Evolutionary conservation across 1,140 invertebrate species (phyloP), one percentile per base, ranked within the genome.

Genomic region (Diploscapter pachys): DNA sequence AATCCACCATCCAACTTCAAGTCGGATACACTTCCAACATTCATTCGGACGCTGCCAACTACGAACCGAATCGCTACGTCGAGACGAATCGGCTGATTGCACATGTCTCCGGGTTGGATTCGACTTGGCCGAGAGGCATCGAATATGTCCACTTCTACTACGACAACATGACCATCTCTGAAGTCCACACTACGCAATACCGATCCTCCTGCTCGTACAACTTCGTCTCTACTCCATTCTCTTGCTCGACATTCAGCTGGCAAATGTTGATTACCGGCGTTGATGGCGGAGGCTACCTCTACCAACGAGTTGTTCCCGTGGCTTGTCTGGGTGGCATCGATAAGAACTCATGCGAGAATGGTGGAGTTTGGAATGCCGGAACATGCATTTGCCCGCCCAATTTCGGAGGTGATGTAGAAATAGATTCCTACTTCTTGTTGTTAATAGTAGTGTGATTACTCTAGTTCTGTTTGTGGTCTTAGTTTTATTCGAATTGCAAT

Each of bases 131-230:
- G n/a, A 53, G 52, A n/a, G 71, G 71, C 63, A 54, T 75, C 2
- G 64, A 77, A 48, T 77, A 74, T 62, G 76, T 63, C n/a, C 76
- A 77, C 49, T 57, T 77, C n/a, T 77, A 77, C 72, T 51, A 56
- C 13, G 67, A 77, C 57, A 63, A 77, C 57, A 56, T 64, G 51
- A 76, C 65, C 56, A 54, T 67, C 31, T 61, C 74, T 52, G 52
- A 74, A 49, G 76, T 67, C 6, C 63, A 66, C 11, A 69, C 67
- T 3, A 55, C 63, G 3, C 55, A 9, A 48, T 56, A 62, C 49
- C 54, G 71, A 4, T 64, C 52, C 65, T n/a, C 11, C 4, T 77
- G 76, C 72, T n/a, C 64, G 63, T 77, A 69, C 72, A 54, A 13
- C 65, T 77, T 68, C 72, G 63, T 75, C 49, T 77, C 76, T 6